Percentiles rank a stretch among this genome's conserved stretches.
phyloP scores from a whole-genome alignment of 1,140 invertebrate genomes.

The Wasmannia auropunctata region DNA sequence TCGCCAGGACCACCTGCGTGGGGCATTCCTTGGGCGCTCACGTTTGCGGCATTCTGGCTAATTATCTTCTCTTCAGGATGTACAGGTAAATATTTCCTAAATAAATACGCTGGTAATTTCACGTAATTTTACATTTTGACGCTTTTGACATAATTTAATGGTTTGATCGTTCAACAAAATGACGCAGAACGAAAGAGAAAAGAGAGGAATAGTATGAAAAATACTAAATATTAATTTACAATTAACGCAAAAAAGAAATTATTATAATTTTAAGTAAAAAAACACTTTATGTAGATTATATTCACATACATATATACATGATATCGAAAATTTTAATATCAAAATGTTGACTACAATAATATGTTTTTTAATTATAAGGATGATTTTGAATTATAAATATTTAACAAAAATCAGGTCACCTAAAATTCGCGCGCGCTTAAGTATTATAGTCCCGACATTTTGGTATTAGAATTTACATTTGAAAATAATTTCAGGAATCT shows the following conservation, averaged over 20 bases:
- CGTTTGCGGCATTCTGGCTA: conserved; percentile 90
- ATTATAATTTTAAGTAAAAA: background rate
- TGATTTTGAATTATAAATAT: no score
- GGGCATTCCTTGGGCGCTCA: conserved; percentile 92
- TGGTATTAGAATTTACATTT: no score
- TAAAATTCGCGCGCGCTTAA: no score
- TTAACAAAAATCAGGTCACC: no score
- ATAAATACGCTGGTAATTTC: background rate
- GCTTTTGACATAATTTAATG: background rate
- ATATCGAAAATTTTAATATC: background rate
- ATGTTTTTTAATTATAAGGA: no score
- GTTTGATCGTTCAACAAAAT: background rate
- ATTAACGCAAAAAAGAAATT: background rate
- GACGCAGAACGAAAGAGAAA: background rate
- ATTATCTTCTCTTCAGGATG: conserved; percentile 88
- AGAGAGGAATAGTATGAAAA: no score
- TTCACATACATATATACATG: background rate
- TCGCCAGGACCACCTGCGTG: conserved; percentile 88
- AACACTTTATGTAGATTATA: background rate
- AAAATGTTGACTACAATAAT: no score
- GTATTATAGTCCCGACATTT: no score
- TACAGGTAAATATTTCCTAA: conserved; percentile 70
- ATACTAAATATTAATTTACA: background rate
- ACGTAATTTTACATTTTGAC: background rate
- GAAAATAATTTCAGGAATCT: no score